Evolutionary conservation across 1,140 invertebrate genomes (phyloP).

Genomic region (Mylabris phalerata): DNA sequence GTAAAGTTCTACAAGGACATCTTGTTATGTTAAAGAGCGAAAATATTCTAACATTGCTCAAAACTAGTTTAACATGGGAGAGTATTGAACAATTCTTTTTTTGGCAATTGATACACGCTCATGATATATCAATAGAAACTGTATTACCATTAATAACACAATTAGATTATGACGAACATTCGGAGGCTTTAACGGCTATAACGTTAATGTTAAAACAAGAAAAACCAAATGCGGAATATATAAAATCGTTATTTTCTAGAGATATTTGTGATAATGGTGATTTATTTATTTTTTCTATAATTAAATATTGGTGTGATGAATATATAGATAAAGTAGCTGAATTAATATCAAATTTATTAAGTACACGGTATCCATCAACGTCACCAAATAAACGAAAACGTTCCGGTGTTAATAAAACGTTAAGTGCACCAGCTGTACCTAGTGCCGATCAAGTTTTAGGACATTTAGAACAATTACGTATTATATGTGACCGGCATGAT

Average conservation of each 20-base stretch:
- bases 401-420: constrained; percentile 42
- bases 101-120: constrained; percentile 90
- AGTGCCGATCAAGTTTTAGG: constrained; percentile 76
- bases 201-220: constrained; percentile 87
- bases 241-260: constrained; percentile 76
- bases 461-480: constrained; percentile 86
- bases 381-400: constrained; percentile 89
- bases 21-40: constrained; percentile 74
- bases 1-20: constrained; percentile 83
- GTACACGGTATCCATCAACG: constrained; percentile 71
- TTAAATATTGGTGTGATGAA: constrained; percentile 89
- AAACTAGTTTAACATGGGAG: constrained; percentile 87
- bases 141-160: constrained; percentile 85
- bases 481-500: constrained; percentile 56
- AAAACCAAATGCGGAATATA: constrained; percentile 77
- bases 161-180: constrained; percentile 78
- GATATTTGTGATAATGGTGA: constrained; percentile 65
- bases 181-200: constrained; percentile 88
- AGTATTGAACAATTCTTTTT: constrained; percentile 95
- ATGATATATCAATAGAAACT: constrained; percentile 84
- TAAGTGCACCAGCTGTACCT: constrained; percentile 45
- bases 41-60: constrained; percentile 62
- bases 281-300: constrained; percentile 77
- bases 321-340: constrained; percentile 85
- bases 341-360: constrained; percentile 68